phyloP scores from a whole-genome alignment of 2,113 vertebrate genomes.

The Pagrus major region DNA sequence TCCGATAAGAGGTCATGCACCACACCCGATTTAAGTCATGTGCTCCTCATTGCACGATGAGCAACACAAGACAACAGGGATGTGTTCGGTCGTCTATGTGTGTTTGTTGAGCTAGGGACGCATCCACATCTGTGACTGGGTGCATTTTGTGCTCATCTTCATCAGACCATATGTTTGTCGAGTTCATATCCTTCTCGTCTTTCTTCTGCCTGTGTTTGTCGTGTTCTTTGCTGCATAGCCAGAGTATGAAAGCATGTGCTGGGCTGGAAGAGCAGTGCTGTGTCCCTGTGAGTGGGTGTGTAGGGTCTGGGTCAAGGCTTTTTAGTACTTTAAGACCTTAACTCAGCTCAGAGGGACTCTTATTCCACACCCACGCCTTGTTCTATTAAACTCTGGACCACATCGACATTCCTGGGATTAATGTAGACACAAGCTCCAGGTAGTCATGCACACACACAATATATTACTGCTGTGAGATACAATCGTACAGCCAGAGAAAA shows the following conservation, averaged over 20 bases:
- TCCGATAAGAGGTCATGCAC: slow-evolving; percentile 76
- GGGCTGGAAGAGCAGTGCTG: slow-evolving; percentile 32
- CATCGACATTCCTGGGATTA: slow-evolving; percentile 65
- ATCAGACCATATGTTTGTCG: slow-evolving; percentile 15
- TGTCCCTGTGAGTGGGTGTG: slow-evolving; percentile 69
- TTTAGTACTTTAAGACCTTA: slow-evolving; percentile 67
- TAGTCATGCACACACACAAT: slow-evolving; percentile 19
- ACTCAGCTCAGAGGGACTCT: slow-evolving; percentile 66
- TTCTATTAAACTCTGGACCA: slow-evolving; percentile 65
- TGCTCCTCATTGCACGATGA: slow-evolving; percentile 70
- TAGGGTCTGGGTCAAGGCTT: slow-evolving; percentile 62
- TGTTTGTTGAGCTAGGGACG: slow-evolving; percentile 4
- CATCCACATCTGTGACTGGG: slow-evolving; percentile 24
- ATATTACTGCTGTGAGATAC: slow-evolving; percentile 28
- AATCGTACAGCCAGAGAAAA: background rate
- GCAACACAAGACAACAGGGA: slow-evolving; percentile 66
- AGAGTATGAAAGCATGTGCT: slow-evolving; percentile 48
- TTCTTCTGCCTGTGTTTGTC: slow-evolving; percentile 11
- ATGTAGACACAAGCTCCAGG: slow-evolving; percentile 53
- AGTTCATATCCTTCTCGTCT: background rate
- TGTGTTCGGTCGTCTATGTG: slow-evolving; percentile 48
- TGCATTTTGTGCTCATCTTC: slow-evolving; percentile 38
- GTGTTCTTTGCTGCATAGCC: slow-evolving; percentile 16
- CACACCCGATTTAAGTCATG: slow-evolving; percentile 77
- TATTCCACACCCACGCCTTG: slow-evolving; percentile 64